phyloP scores from a whole-genome alignment of 2,113 vertebrate species.

The Piaya cayana region DNA sequence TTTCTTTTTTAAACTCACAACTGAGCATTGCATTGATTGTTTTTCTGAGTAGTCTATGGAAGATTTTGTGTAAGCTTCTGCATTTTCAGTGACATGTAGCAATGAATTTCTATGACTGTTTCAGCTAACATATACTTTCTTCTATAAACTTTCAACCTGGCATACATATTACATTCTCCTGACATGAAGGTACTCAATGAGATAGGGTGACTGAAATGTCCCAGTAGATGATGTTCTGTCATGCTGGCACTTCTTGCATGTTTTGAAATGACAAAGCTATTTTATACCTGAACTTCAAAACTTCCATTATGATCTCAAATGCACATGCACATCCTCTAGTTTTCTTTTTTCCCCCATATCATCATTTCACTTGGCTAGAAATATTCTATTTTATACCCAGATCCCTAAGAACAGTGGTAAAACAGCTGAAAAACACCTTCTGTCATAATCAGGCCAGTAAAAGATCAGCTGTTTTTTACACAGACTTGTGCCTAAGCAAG shows the following conservation, averaged over 20 bases:
- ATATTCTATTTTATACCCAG: neutral
- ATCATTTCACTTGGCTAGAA: neutral
- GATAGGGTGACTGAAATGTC: neutral
- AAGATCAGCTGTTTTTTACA: neutral
- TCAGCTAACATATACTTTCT: neutral
- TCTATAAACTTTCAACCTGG: neutral
- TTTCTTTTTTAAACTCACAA: neutral
- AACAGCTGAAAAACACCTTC: slow-evolving; percentile 16
- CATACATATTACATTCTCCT: neutral
- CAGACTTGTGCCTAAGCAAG: neutral
- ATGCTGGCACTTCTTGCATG: neutral
- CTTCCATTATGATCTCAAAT: neutral
- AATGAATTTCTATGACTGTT: neutral
- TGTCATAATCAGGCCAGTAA: neutral
- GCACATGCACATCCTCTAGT: neutral
- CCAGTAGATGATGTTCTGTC: neutral
- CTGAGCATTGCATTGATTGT: neutral
- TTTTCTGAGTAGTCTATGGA: neutral
- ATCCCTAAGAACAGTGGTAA: neutral
- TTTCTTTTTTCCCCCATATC: neutral
- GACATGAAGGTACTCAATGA: neutral
- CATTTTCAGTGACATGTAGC: neutral
- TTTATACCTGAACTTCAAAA: neutral
- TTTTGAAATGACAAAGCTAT: neutral
- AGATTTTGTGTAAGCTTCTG: neutral